Conservation (phyloP, 2,113 vertebrate species). For the Regulus satrapa region DNA sequence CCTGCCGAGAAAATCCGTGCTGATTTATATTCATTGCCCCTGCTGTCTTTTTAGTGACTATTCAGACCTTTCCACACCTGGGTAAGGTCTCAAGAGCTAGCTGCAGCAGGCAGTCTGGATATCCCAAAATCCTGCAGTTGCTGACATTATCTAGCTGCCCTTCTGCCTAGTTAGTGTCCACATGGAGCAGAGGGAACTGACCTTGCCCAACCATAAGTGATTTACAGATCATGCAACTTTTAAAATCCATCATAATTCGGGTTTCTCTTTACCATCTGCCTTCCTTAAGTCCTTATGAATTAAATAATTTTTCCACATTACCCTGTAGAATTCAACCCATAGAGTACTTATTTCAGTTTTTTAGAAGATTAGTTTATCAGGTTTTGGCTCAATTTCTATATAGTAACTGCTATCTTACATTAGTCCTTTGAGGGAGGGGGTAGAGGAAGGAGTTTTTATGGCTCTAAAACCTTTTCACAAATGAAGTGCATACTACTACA, state of each 20-base stretch:
- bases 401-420: background rate
- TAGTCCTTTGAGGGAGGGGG: background rate
- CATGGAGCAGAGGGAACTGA: background rate
- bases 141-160: background rate
- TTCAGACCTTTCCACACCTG: background rate
- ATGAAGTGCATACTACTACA: background rate
- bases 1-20: background rate
- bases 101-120: background rate
- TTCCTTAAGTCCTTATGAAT: background rate
- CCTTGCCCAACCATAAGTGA: background rate
- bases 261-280: background rate
- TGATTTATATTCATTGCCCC: background rate
- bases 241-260: fast-evolving
- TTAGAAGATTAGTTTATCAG: background rate
- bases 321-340: background rate
- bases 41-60: background rate
- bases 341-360: background rate
- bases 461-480: background rate
- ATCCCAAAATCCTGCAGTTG: background rate
- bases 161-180: background rate
- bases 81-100: background rate
- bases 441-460: background rate
- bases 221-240: background rate
- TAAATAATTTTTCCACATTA: background rate
- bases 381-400: background rate